phyloP scores from a whole-genome alignment of 2,113 vertebrate genomes.

The Paralichthys olivaceus region DNA sequence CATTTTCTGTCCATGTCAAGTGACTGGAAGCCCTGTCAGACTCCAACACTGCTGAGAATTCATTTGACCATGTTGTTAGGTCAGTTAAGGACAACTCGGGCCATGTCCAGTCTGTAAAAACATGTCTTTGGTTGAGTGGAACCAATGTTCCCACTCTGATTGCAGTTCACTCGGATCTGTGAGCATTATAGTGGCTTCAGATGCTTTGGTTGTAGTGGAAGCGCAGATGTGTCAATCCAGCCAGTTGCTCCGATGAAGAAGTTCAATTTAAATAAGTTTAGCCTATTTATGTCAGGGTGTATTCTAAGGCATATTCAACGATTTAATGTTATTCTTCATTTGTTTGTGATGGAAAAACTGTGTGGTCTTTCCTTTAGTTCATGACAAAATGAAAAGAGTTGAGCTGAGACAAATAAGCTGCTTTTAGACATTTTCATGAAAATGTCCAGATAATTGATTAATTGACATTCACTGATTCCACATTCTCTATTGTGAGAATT shows the following conservation, averaged over 20 bases:
- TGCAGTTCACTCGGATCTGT: slow-evolving; percentile 17
- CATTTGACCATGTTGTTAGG: slow-evolving; percentile 1
- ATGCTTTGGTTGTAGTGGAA: slow-evolving; percentile 23
- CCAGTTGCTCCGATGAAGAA: slow-evolving; percentile 18
- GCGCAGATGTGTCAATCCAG: slow-evolving; percentile 1
- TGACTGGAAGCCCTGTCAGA: slow-evolving; percentile 22
- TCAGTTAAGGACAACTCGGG: slow-evolving; percentile 30
- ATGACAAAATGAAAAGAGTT: too few relatives aligned
- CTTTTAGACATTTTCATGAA: too few relatives aligned
- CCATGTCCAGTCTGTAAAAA: slow-evolving; percentile 32
- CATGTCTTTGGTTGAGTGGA: slow-evolving; percentile 23
- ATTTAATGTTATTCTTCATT: not conserved
- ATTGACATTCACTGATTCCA: too few relatives aligned
- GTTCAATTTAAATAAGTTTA: not conserved
- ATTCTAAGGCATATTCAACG: not conserved
- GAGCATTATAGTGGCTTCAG: slow-evolving; percentile 29
- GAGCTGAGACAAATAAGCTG: too few relatives aligned
- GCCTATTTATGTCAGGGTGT: not conserved
- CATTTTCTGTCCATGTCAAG: slow-evolving; percentile 11
- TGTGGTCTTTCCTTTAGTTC: not conserved
- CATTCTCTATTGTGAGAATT: too few relatives aligned
- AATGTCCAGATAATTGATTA: too few relatives aligned
- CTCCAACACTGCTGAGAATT: slow-evolving; percentile 5
- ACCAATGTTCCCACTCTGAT: slow-evolving; percentile 7
- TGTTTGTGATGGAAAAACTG: too few relatives aligned